Conservation (phyloP, 2,113 vertebrate species). For the Rhea americana region DNA sequence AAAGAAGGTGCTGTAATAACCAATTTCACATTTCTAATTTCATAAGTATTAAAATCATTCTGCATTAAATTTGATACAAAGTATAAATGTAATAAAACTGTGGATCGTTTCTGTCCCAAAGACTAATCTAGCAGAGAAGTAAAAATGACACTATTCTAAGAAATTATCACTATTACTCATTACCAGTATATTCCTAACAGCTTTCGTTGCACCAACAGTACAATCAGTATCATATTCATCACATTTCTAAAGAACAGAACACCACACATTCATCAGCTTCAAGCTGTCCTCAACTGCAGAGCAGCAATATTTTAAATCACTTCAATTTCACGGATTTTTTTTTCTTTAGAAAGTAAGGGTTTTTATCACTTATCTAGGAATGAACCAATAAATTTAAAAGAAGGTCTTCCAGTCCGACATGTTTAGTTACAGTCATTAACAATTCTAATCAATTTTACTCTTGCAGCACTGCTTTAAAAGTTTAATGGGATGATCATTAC, state of each 20-base stretch:
- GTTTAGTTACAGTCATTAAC: conserved; percentile 12
- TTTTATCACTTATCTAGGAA: background rate
- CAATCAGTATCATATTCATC: background rate
- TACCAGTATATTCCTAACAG: background rate
- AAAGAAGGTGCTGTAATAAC: background rate
- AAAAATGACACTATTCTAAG: background rate
- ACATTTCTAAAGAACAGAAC: background rate
- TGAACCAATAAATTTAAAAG: background rate
- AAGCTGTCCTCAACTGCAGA: background rate
- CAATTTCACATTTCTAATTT: background rate
- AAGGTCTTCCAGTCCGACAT: background rate
- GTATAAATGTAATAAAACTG: background rate
- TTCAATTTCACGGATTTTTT: background rate
- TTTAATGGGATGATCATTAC: conserved; percentile 57
- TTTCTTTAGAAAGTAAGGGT: background rate
- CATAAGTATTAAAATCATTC: background rate
- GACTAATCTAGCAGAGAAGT: background rate
- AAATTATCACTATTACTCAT: background rate
- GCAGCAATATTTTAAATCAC: background rate
- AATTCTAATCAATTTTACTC: conserved; percentile 47
- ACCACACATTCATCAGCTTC: background rate
- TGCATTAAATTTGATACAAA: background rate
- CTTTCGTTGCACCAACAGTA: background rate
- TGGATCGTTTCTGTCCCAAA: background rate
- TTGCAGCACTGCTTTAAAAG: conserved; percentile 52